phyloP scores from a whole-genome alignment of 2,113 vertebrate species.

The Anguilla rostrata region DNA sequence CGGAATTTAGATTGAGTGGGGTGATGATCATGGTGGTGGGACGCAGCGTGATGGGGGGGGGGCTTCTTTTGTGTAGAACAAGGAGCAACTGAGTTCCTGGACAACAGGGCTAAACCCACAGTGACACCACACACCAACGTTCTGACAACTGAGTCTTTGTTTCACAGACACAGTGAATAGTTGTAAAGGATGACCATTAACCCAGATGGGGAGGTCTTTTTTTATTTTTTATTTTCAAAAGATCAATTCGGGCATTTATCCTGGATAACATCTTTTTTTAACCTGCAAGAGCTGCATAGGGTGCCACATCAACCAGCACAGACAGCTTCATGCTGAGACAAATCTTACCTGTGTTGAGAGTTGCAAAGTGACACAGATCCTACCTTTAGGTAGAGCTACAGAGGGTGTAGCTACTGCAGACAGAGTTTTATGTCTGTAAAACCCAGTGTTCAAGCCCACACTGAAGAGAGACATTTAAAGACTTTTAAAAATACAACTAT shows the following conservation, averaged over 20 bases:
- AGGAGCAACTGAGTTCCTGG: too few relatives aligned
- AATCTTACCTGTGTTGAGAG: neutral
- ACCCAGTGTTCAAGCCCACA: neutral
- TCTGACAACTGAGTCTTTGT: too few relatives aligned
- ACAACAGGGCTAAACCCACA: too few relatives aligned
- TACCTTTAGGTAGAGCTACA: neutral
- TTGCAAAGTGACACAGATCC: neutral
- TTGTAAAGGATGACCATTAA: too few relatives aligned
- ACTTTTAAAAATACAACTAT: too few relatives aligned
- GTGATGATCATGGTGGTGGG: slow-evolving; percentile 28
- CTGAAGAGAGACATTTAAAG: neutral
- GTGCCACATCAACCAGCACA: neutral
- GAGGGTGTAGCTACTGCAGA: neutral
- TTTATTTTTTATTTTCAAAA: neutral
- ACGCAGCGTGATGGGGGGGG: too few relatives aligned
- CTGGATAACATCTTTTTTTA: neutral
- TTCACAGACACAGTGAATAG: too few relatives aligned
- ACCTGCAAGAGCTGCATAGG: neutral
- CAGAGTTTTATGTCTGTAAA: neutral
- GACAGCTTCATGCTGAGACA: neutral
- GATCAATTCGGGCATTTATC: too few relatives aligned
- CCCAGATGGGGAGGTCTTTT: neutral
- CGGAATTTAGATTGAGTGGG: slow-evolving; percentile 46
- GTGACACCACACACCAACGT: too few relatives aligned
- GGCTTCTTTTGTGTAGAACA: neutral